Evolutionary conservation across 1,140 invertebrate species (phyloP).

Genomic region (Ganaspis sp.): DNA sequence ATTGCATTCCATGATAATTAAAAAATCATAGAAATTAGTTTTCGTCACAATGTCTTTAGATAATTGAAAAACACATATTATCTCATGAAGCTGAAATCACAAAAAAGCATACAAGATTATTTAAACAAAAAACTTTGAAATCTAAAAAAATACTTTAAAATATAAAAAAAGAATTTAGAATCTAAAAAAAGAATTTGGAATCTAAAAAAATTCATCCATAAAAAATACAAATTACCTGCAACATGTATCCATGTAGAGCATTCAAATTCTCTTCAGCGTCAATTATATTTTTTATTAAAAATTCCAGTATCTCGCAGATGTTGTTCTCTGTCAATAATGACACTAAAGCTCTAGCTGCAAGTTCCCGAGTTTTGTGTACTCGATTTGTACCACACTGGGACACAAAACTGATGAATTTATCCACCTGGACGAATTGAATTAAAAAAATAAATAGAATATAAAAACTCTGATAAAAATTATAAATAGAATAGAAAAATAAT

Average conservation of each 20-base stretch:
- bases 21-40: slow-evolving; percentile 35
- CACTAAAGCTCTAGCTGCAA: slow-evolving; percentile 82
- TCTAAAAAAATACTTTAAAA: not conserved
- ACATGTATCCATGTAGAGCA: slow-evolving; percentile 69
- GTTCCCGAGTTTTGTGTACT: slow-evolving; percentile 80
- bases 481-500: no score
- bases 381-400: slow-evolving; percentile 77
- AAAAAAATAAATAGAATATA: slow-evolving; percentile 39
- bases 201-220: not conserved
- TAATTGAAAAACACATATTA: slow-evolving; percentile 50
- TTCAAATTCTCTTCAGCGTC: slow-evolving; percentile 60
- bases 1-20: slow-evolving; percentile 36
- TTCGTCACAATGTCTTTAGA: slow-evolving; percentile 31
- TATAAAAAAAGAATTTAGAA: no score
- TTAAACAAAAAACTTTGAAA: no score
- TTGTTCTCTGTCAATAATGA: slow-evolving; percentile 77
- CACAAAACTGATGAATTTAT: slow-evolving; percentile 72
- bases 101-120: no score
- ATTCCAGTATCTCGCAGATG: slow-evolving; percentile 55
- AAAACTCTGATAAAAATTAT: slow-evolving; percentile 7
- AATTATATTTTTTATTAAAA: slow-evolving; percentile 62
- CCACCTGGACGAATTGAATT: slow-evolving; percentile 57
- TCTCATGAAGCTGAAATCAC: slow-evolving; percentile 57
- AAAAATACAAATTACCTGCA: slow-evolving; percentile 62
- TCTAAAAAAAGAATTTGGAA: no score